Evolutionary conservation across 2,888 invertebrate genomes (phyloP), one percentile per base, ranked within the genome.

Genomic region (Phanerotoma sp.): DNA sequence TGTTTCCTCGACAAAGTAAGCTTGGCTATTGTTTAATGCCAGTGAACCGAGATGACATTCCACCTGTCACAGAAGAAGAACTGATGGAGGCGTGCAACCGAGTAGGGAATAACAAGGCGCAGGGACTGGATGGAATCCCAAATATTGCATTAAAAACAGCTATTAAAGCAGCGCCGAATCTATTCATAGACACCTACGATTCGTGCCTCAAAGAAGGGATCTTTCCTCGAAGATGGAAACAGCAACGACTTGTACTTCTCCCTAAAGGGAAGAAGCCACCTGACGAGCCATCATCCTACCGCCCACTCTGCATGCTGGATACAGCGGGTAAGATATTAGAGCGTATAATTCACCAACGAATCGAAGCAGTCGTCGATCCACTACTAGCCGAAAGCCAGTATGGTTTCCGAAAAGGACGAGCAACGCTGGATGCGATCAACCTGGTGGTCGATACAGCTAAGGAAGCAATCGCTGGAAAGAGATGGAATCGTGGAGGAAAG

Each of bases 91-190:
- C 66, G 2, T 42, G 47, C 10, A 42, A 10, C 2, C 50, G 38
- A 7, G 40, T 54, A n/a, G 61, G 58, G 9, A 55, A 51, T 16
- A 45, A 16, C 4, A 66, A 66, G 21, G 62, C 64, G 2, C 61
- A 63, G 7, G 62, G 61, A 0, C 6, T 60, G 46, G 64, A 66
- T 20, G 54, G 52, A 5, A 63, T 66, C 15, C 62, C 62, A 2
- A 62, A 57, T 18, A 38, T 58, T 4, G 60, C 57, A 1, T 32
- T 66, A 5, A 62, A 64, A 28, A 37, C 57, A 2, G 50, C 56
- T 4, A 58, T 65, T 2, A 41, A 44, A 3, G 50, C 30, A 42
- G 51, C 42, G 3, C 62, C 62, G 2, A 53, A 37, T 1, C 3
- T 66, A 15, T 65, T 63, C 52, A 9, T 60, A 1, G 54, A 57